Conservation (phyloP, 2,113 vertebrate genomes). For the Centropristis striata region DNA sequence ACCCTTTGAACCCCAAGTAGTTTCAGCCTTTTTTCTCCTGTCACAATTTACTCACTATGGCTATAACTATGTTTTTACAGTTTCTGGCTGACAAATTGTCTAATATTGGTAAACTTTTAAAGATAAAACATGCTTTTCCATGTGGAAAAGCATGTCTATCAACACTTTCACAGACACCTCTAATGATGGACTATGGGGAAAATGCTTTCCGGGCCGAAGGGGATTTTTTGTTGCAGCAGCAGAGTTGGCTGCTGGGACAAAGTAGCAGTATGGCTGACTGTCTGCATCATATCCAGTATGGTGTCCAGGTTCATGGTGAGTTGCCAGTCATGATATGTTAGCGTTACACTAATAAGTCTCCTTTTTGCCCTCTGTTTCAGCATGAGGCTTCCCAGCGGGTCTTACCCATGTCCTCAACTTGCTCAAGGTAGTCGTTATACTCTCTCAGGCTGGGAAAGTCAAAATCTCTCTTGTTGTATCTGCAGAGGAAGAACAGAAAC, state of each 20-base stretch:
- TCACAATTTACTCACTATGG: no score
- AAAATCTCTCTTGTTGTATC: constrained; percentile 98
- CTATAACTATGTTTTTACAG: no score
- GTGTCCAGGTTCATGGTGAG: constrained; percentile 1
- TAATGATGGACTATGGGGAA: not conserved
- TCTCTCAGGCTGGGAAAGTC: constrained; percentile 93
- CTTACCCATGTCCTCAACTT: constrained; percentile 97
- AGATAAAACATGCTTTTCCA: no score
- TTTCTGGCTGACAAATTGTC: no score
- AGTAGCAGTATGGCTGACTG: not conserved
- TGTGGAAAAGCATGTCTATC: no score
- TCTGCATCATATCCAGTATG: not conserved
- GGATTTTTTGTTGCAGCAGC: not conserved
- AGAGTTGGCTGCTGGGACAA: not conserved
- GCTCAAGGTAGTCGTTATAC: constrained; percentile 97
- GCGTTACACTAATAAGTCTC: constrained; percentile 23
- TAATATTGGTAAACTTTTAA: no score
- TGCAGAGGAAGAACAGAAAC: constrained; percentile 78
- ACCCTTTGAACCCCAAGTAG: no score
- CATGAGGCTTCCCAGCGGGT: constrained; percentile 1
- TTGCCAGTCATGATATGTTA: constrained; percentile 43
- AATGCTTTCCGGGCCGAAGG: not conserved
- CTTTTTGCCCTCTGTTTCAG: constrained; percentile 3
- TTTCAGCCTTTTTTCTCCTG: no score
- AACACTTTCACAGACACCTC: not conserved